Conservation (phyloP, 2,888 invertebrate species). For the Allygus modestus region DNA sequence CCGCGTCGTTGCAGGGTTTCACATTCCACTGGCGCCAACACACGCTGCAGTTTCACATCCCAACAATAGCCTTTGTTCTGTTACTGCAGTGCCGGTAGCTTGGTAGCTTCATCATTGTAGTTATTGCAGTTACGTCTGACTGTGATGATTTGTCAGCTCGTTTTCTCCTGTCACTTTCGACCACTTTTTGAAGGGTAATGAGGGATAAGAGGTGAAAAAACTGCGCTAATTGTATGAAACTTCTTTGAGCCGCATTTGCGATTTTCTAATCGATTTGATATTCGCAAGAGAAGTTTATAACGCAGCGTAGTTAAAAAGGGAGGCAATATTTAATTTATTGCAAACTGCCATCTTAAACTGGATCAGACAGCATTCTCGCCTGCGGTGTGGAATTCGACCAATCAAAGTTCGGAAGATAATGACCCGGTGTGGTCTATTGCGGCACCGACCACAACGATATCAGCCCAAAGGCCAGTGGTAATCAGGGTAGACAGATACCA, state of each 20-base stretch:
- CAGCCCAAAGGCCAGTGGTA: not conserved
- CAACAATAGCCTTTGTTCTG: slow-evolving; percentile 23
- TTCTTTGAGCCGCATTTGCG: too few relatives aligned
- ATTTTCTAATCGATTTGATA: too few relatives aligned
- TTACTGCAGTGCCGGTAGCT: slow-evolving; percentile 4
- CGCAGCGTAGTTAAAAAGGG: too few relatives aligned
- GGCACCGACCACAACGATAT: slow-evolving; percentile 9
- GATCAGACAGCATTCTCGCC: not conserved
- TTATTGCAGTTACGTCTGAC: not conserved
- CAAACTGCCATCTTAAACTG: not conserved
- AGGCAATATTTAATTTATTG: too few relatives aligned
- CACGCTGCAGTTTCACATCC: slow-evolving; percentile 7
- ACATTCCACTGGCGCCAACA: slow-evolving; percentile 11
- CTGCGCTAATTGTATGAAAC: too few relatives aligned
- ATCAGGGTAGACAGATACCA: not conserved
- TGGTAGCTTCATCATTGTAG: not conserved
- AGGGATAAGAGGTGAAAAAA: too few relatives aligned
- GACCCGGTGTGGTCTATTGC: not conserved
- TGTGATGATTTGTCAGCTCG: too few relatives aligned
- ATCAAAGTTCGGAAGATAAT: slow-evolving; percentile 3
- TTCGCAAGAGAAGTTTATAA: too few relatives aligned
- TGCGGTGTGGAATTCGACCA: not conserved
- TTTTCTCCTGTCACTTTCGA: too few relatives aligned
- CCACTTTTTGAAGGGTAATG: too few relatives aligned
- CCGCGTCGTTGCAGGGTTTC: slow-evolving; percentile 25